These are phyloP conservation scores for Manis pentadactyla DNA, from an alignment of 2,797 vertebrate species.

Conservation along the genomic window DNA sequence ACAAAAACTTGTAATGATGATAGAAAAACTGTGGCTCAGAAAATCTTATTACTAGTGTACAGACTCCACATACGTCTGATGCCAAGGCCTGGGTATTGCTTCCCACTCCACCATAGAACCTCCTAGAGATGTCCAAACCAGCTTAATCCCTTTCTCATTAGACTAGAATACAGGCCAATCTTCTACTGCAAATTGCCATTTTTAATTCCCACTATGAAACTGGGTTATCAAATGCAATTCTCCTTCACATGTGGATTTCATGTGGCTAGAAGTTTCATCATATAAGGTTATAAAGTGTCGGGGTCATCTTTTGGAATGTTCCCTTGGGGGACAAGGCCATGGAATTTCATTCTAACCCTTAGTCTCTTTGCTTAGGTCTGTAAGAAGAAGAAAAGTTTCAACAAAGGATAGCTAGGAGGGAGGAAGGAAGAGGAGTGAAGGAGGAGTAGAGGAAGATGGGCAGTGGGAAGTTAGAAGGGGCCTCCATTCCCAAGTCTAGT, in stretches of 20 bases:
- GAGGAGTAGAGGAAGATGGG: not conserved
- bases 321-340: not conserved
- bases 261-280: not conserved
- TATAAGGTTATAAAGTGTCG: not conserved
- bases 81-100: not conserved
- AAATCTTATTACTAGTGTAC: not conserved
- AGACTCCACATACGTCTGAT: not conserved
- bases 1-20: not conserved
- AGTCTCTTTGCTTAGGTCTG: not conserved
- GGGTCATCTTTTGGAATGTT: not conserved
- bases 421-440: not conserved
- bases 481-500: not conserved
- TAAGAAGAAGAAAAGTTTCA: not conserved
- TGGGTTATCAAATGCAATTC: not conserved
- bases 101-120: accelerated
- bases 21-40: not conserved
- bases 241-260: not conserved
- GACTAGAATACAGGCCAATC: not conserved
- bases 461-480: not conserved
- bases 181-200: not conserved
- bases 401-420: not conserved
- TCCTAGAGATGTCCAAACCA: not conserved
- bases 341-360: not conserved
- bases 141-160: not conserved
- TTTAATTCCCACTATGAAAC: not conserved